Conservation (phyloP, 30 jellyfish, hydroid and myxozoan species). For the Pseudorhiza aurosa region DNA sequence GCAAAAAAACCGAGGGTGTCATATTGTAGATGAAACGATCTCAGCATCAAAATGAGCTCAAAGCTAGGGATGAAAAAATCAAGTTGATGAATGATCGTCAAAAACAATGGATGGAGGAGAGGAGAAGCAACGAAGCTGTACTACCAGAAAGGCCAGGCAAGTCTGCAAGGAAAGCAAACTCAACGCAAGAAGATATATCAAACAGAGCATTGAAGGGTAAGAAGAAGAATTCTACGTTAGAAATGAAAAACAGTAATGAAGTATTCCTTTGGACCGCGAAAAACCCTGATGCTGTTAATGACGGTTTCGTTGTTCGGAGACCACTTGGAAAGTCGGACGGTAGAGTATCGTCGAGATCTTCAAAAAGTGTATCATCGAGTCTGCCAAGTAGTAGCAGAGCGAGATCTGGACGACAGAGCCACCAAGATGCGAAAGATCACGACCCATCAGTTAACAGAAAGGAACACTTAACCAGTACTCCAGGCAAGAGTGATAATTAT, state of each 20-base stretch:
- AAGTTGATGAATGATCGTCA: slow-evolving; percentile 55
- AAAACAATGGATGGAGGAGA: slow-evolving; percentile 63
- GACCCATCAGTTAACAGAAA: not conserved
- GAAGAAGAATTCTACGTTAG: not conserved
- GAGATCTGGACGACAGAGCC: not conserved
- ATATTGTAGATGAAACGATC: slow-evolving; percentile 1
- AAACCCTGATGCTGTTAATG: slow-evolving; percentile 42
- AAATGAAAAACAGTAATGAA: slow-evolving; percentile 8
- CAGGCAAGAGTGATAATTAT: slow-evolving; percentile 3
- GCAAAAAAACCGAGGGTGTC: too few species aligned
- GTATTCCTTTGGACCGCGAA: slow-evolving; percentile 68
- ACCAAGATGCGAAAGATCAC: not conserved
- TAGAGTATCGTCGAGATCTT: slow-evolving; percentile 4
- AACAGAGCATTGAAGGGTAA: not conserved
- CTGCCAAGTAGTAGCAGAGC: slow-evolving; percentile 1
- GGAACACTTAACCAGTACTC: slow-evolving; percentile 45
- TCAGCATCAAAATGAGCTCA: slow-evolving; percentile 15
- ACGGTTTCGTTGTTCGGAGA: slow-evolving; percentile 56
- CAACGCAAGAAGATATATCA: not conserved
- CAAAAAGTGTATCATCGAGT: slow-evolving; percentile 12
- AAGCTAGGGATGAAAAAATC: slow-evolving; percentile 44
- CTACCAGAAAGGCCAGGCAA: not conserved
- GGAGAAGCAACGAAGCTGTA: not conserved
- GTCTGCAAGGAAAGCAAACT: not conserved
- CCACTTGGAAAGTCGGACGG: slow-evolving; percentile 20